phyloP scores from a whole-genome alignment of 2,113 vertebrate genomes.

The Acanthisitta chloris region DNA sequence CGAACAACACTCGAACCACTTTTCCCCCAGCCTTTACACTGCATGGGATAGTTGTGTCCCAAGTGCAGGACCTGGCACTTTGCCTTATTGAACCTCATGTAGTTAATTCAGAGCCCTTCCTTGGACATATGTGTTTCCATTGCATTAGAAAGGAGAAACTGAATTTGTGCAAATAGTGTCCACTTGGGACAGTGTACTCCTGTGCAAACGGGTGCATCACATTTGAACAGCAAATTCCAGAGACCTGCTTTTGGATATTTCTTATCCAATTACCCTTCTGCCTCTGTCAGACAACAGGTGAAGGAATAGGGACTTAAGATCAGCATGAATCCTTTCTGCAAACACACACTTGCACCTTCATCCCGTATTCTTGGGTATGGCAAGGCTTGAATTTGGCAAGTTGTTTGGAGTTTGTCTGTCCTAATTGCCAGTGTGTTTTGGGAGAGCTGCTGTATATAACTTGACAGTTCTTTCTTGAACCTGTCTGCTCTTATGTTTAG shows the following conservation, averaged over 20 bases:
- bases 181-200: not conserved
- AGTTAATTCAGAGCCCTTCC: not conserved
- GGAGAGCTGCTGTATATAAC: not conserved
- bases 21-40: too few relatives aligned
- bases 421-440: not conserved
- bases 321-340: not conserved
- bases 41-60: too few relatives aligned
- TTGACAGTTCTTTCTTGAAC: not conserved
- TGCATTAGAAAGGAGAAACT: not conserved
- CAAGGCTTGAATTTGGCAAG: not conserved
- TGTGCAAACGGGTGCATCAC: rapidly evolving
- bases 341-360: not conserved
- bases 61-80: too few relatives aligned
- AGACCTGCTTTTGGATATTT: not conserved
- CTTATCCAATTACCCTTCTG: not conserved
- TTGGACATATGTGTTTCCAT: rapidly evolving
- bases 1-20: too few relatives aligned
- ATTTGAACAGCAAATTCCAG: not conserved
- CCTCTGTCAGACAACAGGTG: not conserved
- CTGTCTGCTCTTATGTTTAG: not conserved
- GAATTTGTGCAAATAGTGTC: not conserved
- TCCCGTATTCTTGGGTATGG: not conserved
- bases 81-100: too few relatives aligned
- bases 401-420: not conserved
- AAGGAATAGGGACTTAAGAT: not conserved